Evolutionary conservation across 92 coral and sea anemone genomes (phyloP).

Genomic region (Epizoanthus ramosus): DNA sequence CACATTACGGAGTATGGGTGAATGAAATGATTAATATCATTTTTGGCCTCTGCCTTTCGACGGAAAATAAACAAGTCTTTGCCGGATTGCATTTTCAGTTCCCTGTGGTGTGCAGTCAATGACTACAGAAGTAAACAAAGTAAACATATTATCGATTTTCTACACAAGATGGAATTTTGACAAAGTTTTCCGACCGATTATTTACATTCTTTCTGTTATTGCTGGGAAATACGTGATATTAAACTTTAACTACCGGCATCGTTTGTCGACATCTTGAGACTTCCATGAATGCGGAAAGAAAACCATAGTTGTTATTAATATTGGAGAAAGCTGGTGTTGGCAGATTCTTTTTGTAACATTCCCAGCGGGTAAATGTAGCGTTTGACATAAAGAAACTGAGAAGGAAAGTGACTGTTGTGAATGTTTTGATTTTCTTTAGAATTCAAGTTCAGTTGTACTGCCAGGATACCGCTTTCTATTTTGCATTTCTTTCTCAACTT

Average conservation of each 20-base stretch:
- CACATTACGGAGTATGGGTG: not conserved
- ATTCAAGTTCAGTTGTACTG: not conserved
- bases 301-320: not conserved
- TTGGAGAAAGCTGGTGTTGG: not conserved
- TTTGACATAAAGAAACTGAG: not conserved
- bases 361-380: slow-evolving; percentile 11
- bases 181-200: not conserved
- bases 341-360: not conserved
- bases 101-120: not conserved
- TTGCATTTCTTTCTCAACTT: not conserved
- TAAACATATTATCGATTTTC: not conserved
- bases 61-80: not conserved
- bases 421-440: not conserved
- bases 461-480: too few relatives aligned
- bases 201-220: not conserved
- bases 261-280: slow-evolving; percentile 1
- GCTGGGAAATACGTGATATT: not conserved
- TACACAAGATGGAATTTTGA: not conserved
- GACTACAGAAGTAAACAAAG: not conserved
- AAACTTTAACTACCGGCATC: not conserved
- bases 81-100: not conserved
- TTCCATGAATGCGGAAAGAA: slow-evolving; percentile 1
- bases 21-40: not conserved
- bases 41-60: not conserved
- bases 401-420: not conserved